Evolutionary conservation across 1,140 invertebrate genomes (phyloP).

Genomic region (Grapholita molesta): DNA sequence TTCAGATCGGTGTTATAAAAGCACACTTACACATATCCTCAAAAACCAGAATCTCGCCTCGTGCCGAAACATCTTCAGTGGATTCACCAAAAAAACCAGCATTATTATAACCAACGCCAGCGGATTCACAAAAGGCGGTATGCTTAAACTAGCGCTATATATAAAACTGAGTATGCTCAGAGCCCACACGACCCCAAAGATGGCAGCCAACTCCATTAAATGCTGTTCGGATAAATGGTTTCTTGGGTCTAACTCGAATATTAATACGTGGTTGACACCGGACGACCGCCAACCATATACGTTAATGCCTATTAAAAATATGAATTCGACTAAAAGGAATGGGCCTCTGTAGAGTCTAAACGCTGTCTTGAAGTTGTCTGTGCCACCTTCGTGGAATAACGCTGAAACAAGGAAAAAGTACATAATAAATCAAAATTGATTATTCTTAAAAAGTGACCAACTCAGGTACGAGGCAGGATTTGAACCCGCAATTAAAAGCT

Average conservation of each 20-base stretch:
- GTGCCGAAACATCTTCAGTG: conserved; percentile 93
- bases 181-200: conserved; percentile 97
- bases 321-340: conserved; percentile 94
- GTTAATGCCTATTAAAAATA: conserved; percentile 98
- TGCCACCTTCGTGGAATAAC: conserved; percentile 83
- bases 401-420: conserved; percentile 79
- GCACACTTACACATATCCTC: conserved; percentile 84
- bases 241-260: conserved; percentile 98
- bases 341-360: conserved; percentile 95
- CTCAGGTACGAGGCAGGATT: too few relatives aligned
- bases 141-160: conserved; percentile 91
- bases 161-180: conserved; percentile 89
- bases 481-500: too few relatives aligned
- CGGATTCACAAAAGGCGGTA: conserved; percentile 95
- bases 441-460: too few relatives aligned
- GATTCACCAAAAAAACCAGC: conserved; percentile 94
- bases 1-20: background rate
- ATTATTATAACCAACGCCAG: conserved; percentile 92
- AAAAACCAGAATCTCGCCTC: conserved; percentile 93
- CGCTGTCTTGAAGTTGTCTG: conserved; percentile 88
- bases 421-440: too few relatives aligned
- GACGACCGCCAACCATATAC: conserved; percentile 99
- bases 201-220: conserved; percentile 96
- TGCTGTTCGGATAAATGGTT: conserved; percentile 98
- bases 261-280: conserved; percentile 99